A percentile compares a stretch with the other conserved stretches of the same genome.
phyloP scores from a whole-genome alignment of 2,113 vertebrate species.

The Salvelinus sp. region DNA sequence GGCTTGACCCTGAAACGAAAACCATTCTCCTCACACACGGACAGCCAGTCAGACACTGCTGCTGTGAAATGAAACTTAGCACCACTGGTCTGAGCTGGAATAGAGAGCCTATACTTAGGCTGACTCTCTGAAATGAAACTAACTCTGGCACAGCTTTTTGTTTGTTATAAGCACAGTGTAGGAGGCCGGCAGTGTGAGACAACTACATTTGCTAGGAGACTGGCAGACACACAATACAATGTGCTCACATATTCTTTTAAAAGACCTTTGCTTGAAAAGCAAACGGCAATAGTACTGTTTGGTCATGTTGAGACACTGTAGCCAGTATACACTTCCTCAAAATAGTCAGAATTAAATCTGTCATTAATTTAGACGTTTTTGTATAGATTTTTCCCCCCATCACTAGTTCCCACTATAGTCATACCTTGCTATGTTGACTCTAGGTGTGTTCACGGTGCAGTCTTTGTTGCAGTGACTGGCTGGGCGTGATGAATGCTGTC shows the following conservation, averaged over 20 bases:
- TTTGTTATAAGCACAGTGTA: no score
- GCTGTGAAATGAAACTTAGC: constrained; percentile 5
- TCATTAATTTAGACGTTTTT: no score
- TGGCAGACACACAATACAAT: not conserved
- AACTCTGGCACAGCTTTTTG: not conserved
- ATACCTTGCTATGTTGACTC: constrained; percentile 10
- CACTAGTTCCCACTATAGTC: not conserved
- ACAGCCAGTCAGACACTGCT: not conserved
- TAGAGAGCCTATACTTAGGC: not conserved
- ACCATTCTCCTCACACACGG: constrained; percentile 9
- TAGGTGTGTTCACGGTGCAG: constrained; percentile 34
- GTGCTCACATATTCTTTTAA: no score
- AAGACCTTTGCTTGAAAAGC: no score
- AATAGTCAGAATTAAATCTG: no score
- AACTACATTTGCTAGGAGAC: not conserved
- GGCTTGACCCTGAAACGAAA: constrained; percentile 59
- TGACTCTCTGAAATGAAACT: not conserved
- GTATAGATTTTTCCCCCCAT: no score
- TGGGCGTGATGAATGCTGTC: constrained; percentile 30
- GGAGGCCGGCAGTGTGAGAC: not conserved
- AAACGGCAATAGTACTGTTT: not conserved
- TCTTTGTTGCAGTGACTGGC: constrained; percentile 5
- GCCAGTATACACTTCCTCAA: no score
- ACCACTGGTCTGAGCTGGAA: not conserved
- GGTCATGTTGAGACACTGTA: no score